These are phyloP conservation scores for Omphaloscelis lunosa DNA, from an alignment of 2,888 invertebrate genomes.

Conservation along the genomic window DNA sequence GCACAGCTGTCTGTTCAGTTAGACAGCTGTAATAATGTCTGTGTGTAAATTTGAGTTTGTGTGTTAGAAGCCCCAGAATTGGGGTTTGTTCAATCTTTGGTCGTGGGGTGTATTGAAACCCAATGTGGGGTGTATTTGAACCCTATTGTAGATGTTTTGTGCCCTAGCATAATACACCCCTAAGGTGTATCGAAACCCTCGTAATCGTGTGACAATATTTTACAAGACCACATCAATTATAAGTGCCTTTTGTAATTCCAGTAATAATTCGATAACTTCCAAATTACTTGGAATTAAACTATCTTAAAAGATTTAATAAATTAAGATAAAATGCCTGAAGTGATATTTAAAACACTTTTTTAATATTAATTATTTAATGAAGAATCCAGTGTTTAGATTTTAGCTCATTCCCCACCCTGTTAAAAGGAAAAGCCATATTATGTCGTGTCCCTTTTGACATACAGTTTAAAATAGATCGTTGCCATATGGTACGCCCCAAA, in stretches of 20 bases:
- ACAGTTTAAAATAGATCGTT: not conserved
- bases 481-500: not conserved
- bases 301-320: not conserved
- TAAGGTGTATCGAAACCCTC: not conserved
- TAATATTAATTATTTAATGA: conserved; percentile 2
- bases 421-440: not conserved
- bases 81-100: not conserved
- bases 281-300: not conserved
- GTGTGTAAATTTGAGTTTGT: not conserved
- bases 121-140: not conserved
- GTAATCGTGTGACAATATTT: not conserved
- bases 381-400: conserved; percentile 21
- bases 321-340: conserved; percentile 4
- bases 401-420: conserved; percentile 38
- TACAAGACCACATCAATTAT: not conserved
- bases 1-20: too few species aligned
- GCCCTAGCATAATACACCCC: not conserved
- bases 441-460: not conserved
- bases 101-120: not conserved
- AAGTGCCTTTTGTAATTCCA: conserved; percentile 15
- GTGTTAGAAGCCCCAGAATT: not conserved
- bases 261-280: not conserved
- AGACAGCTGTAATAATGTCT: too few species aligned
- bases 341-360: conserved; percentile 10
- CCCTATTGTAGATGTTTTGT: not conserved